Evolutionary conservation across 2,113 vertebrate species (phyloP).

Genomic region (Zootoca vivipara): DNA sequence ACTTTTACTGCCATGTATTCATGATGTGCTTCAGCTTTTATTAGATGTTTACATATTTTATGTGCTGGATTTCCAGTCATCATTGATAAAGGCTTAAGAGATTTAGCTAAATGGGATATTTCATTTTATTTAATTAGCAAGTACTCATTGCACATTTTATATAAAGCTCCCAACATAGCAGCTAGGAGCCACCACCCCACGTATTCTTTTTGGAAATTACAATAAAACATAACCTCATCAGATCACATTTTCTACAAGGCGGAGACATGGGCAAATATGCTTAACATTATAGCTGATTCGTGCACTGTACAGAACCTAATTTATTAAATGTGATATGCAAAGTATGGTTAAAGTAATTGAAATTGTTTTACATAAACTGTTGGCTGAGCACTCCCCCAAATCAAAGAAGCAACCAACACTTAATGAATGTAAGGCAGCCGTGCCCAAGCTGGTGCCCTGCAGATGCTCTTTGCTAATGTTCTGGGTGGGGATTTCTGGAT

Average conservation of each 20-base stretch:
- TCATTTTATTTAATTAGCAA: constrained; percentile 54
- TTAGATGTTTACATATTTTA: constrained; percentile 69
- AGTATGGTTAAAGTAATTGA: constrained; percentile 27
- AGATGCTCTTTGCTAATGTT: neutral
- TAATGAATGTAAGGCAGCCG: neutral
- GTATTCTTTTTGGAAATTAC: constrained; percentile 23
- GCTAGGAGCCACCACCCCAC: constrained; percentile 39
- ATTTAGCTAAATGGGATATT: constrained; percentile 59
- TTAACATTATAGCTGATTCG: constrained; percentile 24
- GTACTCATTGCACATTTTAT: constrained; percentile 40
- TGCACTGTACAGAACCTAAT: constrained; percentile 20
- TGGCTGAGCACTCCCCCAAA: neutral
- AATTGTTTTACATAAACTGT: constrained; percentile 13
- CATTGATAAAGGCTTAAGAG: constrained; percentile 45
- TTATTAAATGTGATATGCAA: constrained; percentile 10
- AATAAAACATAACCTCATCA: constrained; percentile 52
- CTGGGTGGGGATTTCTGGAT: neutral
- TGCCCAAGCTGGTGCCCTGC: too few species aligned
- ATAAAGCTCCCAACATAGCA: constrained; percentile 18
- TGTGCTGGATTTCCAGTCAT: constrained; percentile 55
- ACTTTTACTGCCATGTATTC: constrained; percentile 58
- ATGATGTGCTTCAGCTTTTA: constrained; percentile 66
- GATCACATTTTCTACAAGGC: constrained; percentile 41
- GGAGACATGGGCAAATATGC: constrained; percentile 28
- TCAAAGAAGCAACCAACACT: neutral